Evolutionary conservation across 2,888 invertebrate species (phyloP).

Genomic region (Unio pictorum): DNA sequence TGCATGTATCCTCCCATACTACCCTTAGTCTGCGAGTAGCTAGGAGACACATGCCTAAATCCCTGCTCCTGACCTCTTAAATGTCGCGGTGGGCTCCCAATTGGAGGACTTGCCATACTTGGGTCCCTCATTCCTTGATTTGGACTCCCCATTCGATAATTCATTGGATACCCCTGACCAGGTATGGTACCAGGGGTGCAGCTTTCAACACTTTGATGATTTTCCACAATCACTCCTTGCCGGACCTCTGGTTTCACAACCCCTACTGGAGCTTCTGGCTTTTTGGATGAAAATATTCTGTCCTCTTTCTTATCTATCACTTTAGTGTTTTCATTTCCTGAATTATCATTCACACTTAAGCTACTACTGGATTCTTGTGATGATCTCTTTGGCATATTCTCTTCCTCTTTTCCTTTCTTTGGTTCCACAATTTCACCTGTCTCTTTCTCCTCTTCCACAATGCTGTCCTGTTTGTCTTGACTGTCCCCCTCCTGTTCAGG

Average conservation of each 20-base stretch:
- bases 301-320: constrained; percentile 26
- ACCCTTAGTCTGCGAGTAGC: constrained; percentile 2
- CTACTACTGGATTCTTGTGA: too few species aligned
- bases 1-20: constrained; percentile 14
- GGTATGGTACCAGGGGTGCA: constrained; percentile 3
- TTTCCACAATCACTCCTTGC: constrained; percentile 38
- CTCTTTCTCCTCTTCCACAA: too few species aligned
- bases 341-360: constrained; percentile 2
- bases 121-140: constrained; percentile 33
- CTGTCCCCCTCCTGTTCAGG: too few species aligned
- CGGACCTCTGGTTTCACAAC: constrained; percentile 37
- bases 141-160: constrained; percentile 21
- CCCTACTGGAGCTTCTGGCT: constrained; percentile 38
- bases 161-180: constrained; percentile 8
- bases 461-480: too few species aligned
- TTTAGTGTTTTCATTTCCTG: constrained; percentile 7
- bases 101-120: constrained; percentile 24
- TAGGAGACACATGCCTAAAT: too few species aligned
- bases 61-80: too few species aligned
- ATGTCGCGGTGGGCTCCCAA: constrained; percentile 1
- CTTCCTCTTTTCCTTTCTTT: too few species aligned
- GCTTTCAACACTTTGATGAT: constrained; percentile 25
- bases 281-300: constrained; percentile 31
- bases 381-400: too few species aligned
- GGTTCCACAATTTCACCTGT: too few species aligned